A percentile compares a stretch with the other conserved stretches of the same genome.
phyloP scores from a whole-genome alignment of 2,888 invertebrate species.

The Priapulus caudatus region DNA sequence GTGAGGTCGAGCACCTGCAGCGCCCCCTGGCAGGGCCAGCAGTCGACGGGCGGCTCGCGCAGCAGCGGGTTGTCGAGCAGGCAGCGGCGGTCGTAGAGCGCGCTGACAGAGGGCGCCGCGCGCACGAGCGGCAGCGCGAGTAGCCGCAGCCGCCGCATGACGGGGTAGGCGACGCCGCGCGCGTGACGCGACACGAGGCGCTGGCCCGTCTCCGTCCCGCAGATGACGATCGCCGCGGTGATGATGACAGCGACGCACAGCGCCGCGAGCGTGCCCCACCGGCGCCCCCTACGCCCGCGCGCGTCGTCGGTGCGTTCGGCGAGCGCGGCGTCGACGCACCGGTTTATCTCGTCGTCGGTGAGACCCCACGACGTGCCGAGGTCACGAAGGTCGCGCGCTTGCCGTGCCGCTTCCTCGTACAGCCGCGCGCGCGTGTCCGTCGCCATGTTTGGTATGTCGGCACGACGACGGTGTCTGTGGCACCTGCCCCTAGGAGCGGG shows the following conservation, averaged over 20 bases:
- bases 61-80: neutral
- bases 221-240: too few species aligned
- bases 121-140: neutral
- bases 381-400: neutral
- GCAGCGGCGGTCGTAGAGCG: neutral
- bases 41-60: neutral
- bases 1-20: neutral
- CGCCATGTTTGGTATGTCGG: too few species aligned
- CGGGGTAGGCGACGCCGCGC: neutral
- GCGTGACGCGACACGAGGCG: neutral
- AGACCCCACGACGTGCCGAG: neutral
- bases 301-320: neutral
- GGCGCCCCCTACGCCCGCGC: too few species aligned
- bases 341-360: neutral
- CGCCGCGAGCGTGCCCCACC: too few species aligned
- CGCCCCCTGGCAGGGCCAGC: neutral
- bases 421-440: too few species aligned
- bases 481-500: too few species aligned
- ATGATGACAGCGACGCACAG: too few species aligned
- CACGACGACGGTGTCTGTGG: too few species aligned
- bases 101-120: neutral
- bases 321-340: neutral
- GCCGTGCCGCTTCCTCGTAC: too few species aligned
- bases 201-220: too few species aligned
- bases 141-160: neutral